Conservation (phyloP, 2,888 invertebrate genomes). For the Chrysomela aeneicollis region DNA sequence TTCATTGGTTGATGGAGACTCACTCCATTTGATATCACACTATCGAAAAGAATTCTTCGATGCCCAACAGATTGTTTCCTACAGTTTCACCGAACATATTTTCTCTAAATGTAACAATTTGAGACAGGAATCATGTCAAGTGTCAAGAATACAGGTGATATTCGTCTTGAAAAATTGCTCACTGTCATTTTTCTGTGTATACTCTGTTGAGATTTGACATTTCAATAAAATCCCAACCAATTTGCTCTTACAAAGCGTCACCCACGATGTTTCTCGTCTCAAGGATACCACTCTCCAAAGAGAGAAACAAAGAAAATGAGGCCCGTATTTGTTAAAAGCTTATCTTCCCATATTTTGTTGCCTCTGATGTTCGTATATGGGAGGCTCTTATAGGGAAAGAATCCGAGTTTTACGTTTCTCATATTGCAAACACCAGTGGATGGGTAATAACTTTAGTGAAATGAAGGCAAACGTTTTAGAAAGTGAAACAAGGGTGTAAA, state of each 20-base stretch:
- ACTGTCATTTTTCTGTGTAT: no score
- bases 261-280: slow-evolving; percentile 3
- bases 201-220: background rate
- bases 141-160: no score
- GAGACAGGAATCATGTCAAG: no score
- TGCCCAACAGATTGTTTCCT: no score
- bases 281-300: slow-evolving; percentile 11
- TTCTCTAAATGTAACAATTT: no score
- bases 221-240: background rate
- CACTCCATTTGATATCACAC: no score
- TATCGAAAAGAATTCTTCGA: no score
- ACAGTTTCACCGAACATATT: no score
- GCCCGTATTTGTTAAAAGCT: slow-evolving; percentile 41
- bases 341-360: slow-evolving; percentile 40
- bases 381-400: slow-evolving; percentile 29
- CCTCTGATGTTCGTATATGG: slow-evolving; percentile 21
- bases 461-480: slow-evolving; percentile 6
- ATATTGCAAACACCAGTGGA: slow-evolving; percentile 14
- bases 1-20: no score
- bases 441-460: slow-evolving; percentile 10
- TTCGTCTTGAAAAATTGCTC: no score
- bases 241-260: background rate
- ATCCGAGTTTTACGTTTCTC: slow-evolving; percentile 19
- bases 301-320: slow-evolving; percentile 31
- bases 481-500: slow-evolving; percentile 2